Conservation (phyloP, 2,113 vertebrate species). For the Melanerpes aurifrons region DNA sequence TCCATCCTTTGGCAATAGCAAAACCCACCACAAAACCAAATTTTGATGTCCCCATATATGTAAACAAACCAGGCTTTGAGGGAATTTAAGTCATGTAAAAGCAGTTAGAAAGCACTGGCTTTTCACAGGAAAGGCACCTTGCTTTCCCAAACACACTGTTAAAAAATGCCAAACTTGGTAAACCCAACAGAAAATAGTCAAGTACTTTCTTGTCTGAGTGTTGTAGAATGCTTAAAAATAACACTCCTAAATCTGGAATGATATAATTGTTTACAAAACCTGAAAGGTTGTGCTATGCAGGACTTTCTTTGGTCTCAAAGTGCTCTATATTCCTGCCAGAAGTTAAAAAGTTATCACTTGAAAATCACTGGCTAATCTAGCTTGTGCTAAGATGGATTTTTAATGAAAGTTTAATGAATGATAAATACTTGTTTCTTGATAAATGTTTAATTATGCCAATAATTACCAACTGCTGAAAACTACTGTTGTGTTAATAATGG, state of each 20-base stretch:
- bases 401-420: constrained; percentile 89
- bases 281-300: constrained; percentile 27
- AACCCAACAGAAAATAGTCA: constrained; percentile 13
- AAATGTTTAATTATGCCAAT: constrained; percentile 91
- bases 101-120: constrained; percentile 16
- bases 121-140: constrained; percentile 37
- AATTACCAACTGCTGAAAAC: constrained; percentile 90
- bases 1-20: neutral
- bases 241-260: constrained; percentile 17
- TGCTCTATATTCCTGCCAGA: constrained; percentile 67
- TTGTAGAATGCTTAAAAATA: constrained; percentile 40
- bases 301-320: constrained; percentile 39
- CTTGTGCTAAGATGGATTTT: constrained; percentile 82
- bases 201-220: neutral
- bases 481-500: constrained; percentile 89
- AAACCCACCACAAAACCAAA: constrained; percentile 3
- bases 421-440: constrained; percentile 88
- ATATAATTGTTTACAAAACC: constrained; percentile 16
- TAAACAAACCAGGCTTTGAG: constrained; percentile 16
- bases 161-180: constrained; percentile 22
- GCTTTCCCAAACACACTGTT: constrained; percentile 32
- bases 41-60: neutral
- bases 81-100: constrained; percentile 44
- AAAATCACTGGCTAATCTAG: constrained; percentile 83
- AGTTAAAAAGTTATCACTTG: constrained; percentile 78